Base-by-base conservation (phyloP, 2,888 invertebrate genomes). In the Sussaba pulchella region DNA sequence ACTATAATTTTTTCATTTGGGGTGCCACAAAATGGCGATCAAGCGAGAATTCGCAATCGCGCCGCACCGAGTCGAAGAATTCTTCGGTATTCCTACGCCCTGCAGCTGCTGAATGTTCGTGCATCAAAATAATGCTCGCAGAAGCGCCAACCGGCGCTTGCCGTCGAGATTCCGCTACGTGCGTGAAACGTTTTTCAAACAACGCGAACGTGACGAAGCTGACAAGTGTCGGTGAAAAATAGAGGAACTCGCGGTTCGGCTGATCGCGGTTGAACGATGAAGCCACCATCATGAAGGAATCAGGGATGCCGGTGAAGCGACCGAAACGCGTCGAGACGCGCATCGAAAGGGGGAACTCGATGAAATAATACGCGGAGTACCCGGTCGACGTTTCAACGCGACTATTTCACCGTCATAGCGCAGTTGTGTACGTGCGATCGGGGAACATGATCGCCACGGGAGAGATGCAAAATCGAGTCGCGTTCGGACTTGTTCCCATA, bases 291-390 rank as follows among this genome's bases (percentile, higher is more conserved):
- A 61, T 9, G 1, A 19, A 41, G 21, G 41, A 61, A 61, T 61
- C 41, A 61, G 61, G 59, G 52, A 67, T 31, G 67, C 67, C 31
- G 31, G 41, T 64, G 61, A 14, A 41, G 36, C 52, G 81, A 79
- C 73, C 63, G 59, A 43, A 54, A 82, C 54, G 59, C 57, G 71
- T 69, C 61, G 66, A 72, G 63, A 61, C 14, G 63, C 72, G 82
- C 31, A 82, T 70, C 43, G 54, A 81, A 83, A 71, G 66, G 67
- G 70, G 61, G 43, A 78, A 70, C 80, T 82, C 77, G 71, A 59
- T 74, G 50, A 80, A 66, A 70, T 47, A 41, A 17, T 19, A 6
- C 41, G n/a, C 21, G n/a, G 21, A 12, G 9, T 61, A 61, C n/a
- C n/a, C n/a, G n/a, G n/a, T n/a, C 21, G 31, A 31, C 31, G 31